Conservation (phyloP, 1,140 invertebrate species). For the Paramacrobiotus metropolitanus region DNA sequence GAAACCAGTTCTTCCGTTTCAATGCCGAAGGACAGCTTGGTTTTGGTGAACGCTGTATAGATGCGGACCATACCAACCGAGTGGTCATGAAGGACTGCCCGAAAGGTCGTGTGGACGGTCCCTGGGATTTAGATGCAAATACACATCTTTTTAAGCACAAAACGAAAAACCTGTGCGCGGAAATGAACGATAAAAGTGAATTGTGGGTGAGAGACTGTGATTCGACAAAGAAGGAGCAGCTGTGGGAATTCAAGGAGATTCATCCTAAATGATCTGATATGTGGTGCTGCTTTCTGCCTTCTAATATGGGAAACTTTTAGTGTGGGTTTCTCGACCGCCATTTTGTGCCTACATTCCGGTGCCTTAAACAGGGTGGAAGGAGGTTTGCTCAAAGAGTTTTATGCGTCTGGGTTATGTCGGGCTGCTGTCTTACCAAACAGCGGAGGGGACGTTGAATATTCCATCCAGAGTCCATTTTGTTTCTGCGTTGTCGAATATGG, state of each 20-base stretch:
- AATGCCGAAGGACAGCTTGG: slow-evolving; percentile 54
- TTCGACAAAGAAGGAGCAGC: slow-evolving; percentile 1
- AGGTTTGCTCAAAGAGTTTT: too few relatives aligned
- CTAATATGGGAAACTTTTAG: background rate
- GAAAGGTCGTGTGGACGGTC: slow-evolving; percentile 37
- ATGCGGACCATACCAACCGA: slow-evolving; percentile 48
- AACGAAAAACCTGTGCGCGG: background rate
- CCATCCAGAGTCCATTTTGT: too few relatives aligned
- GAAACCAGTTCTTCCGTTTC: slow-evolving; percentile 1
- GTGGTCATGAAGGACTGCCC: background rate
- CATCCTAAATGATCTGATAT: background rate
- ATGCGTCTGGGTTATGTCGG: too few relatives aligned
- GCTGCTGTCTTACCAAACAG: too few relatives aligned
- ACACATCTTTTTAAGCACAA: slow-evolving; percentile 11
- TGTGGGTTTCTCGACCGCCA: too few relatives aligned
- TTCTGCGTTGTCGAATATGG: too few relatives aligned
- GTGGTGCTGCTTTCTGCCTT: background rate
- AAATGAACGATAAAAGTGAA: background rate
- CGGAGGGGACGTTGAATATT: too few relatives aligned
- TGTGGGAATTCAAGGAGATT: slow-evolving; percentile 1
- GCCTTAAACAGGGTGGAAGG: too few relatives aligned
- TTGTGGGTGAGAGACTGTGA: background rate
- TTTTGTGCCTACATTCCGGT: too few relatives aligned
- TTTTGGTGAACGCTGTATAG: slow-evolving; percentile 79
- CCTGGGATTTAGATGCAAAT: slow-evolving; percentile 60